Evolutionary conservation across 2,888 invertebrate species (phyloP), one percentile per base, ranked within the genome.

Genomic region (Thymelicus lineola): DNA sequence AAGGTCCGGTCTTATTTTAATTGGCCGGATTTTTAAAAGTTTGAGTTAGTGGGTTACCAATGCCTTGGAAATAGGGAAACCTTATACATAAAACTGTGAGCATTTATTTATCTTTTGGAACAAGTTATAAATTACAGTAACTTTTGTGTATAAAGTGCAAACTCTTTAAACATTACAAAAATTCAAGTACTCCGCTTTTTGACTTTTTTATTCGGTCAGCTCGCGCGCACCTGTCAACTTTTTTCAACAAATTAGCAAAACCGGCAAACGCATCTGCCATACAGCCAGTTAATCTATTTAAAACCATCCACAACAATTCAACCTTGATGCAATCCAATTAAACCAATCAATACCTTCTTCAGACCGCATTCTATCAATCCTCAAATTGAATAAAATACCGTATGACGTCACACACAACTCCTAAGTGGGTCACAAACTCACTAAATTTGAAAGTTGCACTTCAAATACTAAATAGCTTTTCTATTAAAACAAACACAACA

Each of bases 381-480:
- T 38, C 57, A 69, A 58, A 67, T 53, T 69, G 36, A 70, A 70
- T 72, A 76, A 77, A 63, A 63, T 58, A 63, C 62, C 66, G 50
- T 48, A 73, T 85, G 84, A 86, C 85, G 85, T 85, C 85, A 85
- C 84, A 76, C 69, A 68, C 68, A 20, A 50, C 9, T 72, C 78
- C 74, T 77, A 84, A 79, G 75, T 84, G 81, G 85, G 85, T 28
- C 28, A 28, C 28, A 28, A 28, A 28, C 28, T 86, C 85, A 86
- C 77, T 72, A 75, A 77, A 58, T 55, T 50, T 20, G 78, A 79
- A 78, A 79, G 78, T 79, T 81, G 77, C 79, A 79, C 73, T 45
- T 58, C 48, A 62, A 42, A 17, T 14, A 42, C 42, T 42, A 0
- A 42, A 42, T 1, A 42, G 42, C 42, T 42, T 48, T 50, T 35